These are phyloP conservation scores for Drosophila atripex DNA, from an alignment of 2,888 invertebrate species.

Conservation along the genomic window DNA sequence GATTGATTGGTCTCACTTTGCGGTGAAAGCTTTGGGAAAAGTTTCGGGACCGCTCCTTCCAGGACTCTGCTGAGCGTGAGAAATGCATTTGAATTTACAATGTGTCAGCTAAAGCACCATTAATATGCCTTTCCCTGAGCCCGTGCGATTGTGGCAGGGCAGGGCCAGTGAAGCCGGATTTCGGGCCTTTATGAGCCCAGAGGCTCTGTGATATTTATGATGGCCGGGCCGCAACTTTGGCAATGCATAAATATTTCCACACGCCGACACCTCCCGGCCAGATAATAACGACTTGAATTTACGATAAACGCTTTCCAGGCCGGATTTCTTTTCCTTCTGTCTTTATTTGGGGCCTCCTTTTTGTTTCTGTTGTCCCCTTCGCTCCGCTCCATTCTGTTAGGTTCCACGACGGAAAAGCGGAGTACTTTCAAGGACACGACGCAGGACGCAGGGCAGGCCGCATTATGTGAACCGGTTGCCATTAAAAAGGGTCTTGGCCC, in stretches of 20 bases:
- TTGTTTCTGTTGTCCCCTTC: constrained; percentile 4
- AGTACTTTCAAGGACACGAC: constrained; percentile 67
- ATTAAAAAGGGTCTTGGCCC: constrained; percentile 64
- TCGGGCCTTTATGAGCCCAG: constrained; percentile 41
- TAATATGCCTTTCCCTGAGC: constrained; percentile 57
- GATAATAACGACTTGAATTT: constrained; percentile 74
- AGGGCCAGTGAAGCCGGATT: constrained; percentile 9
- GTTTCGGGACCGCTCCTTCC: constrained; percentile 21
- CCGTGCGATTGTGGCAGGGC: background rate
- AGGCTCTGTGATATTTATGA: constrained; percentile 58
- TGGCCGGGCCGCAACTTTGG: constrained; percentile 55
- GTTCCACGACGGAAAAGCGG: constrained; percentile 29
- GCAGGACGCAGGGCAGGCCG: constrained; percentile 53
- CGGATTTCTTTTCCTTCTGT: constrained; percentile 52
- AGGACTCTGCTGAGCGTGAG: constrained; percentile 42
- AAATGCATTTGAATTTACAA: constrained; percentile 79
- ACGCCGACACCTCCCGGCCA: constrained; percentile 51
- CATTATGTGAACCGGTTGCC: constrained; percentile 75
- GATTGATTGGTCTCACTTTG: constrained; percentile 78
- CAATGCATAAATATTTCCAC: constrained; percentile 73
- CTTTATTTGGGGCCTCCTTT: constrained; percentile 29
- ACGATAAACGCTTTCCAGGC: constrained; percentile 65
- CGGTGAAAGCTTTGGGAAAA: constrained; percentile 62
- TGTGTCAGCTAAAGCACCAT: constrained; percentile 69
- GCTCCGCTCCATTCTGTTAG: background rate